Conservation (phyloP, 2,797 vertebrate genomes). For the Hephaestus fuliginosus region DNA sequence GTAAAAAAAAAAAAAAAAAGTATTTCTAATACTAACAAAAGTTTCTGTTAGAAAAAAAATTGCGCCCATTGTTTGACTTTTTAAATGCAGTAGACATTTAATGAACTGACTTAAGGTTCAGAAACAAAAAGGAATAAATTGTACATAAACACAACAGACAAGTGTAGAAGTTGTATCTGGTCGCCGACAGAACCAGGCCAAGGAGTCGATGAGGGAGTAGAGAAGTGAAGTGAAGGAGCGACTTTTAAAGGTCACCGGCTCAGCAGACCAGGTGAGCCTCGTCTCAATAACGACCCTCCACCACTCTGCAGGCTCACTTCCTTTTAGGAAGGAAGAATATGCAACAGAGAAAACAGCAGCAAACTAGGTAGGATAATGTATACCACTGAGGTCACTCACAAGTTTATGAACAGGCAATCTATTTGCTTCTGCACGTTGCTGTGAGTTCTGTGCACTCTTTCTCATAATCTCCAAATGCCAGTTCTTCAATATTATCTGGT, state of each 20-base stretch:
- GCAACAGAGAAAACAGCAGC: not conserved
- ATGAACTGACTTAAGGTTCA: not conserved
- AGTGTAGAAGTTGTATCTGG: not conserved
- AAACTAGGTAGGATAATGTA: not conserved
- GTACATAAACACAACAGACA: not conserved
- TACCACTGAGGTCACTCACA: not conserved
- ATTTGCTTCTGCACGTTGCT: not conserved
- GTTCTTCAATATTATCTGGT: not conserved
- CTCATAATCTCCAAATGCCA: not conserved
- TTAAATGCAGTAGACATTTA: not conserved
- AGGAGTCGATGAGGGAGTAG: not conserved
- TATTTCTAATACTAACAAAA: not conserved
- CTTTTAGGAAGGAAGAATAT: not conserved
- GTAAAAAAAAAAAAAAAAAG: not conserved
- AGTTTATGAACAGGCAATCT: not conserved
- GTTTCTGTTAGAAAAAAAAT: not conserved
- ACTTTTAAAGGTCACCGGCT: not conserved
- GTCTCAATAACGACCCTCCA: conserved; percentile 13
- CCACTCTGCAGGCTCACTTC: conserved; percentile 10
- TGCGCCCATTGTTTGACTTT: not conserved
- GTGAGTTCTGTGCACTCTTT: not conserved
- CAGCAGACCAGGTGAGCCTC: conserved; percentile 34
- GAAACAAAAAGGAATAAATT: not conserved
- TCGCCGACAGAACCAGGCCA: not conserved
- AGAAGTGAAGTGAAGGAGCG: not conserved